A percentile compares a stretch with the other conserved stretches of the same genome.
These are phyloP conservation scores for Leucopsar rothschildi DNA, from an alignment of 2,113 vertebrate species.

Conservation along the genomic window DNA sequence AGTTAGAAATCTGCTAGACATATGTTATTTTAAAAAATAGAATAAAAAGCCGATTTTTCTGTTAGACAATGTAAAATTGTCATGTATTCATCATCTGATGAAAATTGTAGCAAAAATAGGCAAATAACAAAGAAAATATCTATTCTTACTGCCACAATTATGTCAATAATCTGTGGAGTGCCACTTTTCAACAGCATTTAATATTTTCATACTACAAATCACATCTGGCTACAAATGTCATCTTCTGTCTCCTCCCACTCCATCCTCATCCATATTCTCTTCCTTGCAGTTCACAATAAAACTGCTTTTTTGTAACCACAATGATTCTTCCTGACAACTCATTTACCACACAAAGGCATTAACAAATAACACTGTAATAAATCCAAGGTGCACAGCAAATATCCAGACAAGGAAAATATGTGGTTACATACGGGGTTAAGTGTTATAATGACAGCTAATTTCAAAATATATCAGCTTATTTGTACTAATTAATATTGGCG, in stretches of 20 bases:
- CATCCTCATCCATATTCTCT: not conserved
- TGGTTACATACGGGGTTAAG: not conserved
- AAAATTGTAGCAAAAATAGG: not conserved
- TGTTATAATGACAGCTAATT: conserved; percentile 25
- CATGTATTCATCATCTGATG: not conserved
- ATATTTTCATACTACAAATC: not conserved
- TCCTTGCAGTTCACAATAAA: not conserved
- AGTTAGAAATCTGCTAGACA: not conserved
- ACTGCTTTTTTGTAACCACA: not conserved
- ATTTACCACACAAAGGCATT: conserved; percentile 30
- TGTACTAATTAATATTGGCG: not conserved
- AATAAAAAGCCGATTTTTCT: not conserved
- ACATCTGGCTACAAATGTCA: not conserved
- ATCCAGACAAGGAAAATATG: not conserved
- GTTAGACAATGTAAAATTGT: not conserved
- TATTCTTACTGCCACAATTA: not conserved
- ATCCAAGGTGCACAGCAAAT: not conserved
- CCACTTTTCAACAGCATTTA: not conserved
- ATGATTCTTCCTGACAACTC: not conserved
- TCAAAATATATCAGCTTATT: not conserved
- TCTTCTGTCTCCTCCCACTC: not conserved
- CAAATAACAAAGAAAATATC: not conserved
- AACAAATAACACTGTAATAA: conserved; percentile 22
- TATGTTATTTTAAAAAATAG: not conserved
- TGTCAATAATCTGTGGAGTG: not conserved